Percentiles rank a stretch among this genome's conserved stretches.
Conservation (phyloP, 2,797 vertebrate species). For the Lepus townsendii region DNA sequence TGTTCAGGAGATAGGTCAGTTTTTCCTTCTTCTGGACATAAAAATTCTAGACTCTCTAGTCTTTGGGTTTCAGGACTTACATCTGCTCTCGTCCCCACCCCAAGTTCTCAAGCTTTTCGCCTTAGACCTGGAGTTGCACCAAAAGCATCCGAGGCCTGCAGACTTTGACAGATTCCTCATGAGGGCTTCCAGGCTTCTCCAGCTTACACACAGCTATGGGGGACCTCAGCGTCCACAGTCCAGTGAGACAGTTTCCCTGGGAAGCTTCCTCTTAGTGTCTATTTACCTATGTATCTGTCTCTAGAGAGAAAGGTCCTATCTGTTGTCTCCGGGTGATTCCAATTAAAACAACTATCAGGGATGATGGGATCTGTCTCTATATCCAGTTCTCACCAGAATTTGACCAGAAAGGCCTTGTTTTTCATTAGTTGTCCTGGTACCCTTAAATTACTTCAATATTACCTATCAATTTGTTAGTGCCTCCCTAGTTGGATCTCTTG, state of each 20-base stretch:
- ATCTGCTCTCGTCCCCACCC: accelerated
- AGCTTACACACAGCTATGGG: too few species aligned
- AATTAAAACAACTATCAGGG: background rate
- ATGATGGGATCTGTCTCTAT: background rate
- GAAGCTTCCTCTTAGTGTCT: too few species aligned
- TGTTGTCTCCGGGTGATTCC: too few species aligned
- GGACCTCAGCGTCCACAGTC: too few species aligned
- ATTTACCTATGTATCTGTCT: too few species aligned
- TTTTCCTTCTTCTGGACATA: background rate
- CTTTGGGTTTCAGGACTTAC: background rate
- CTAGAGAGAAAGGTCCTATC: too few species aligned
- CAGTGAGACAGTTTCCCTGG: too few species aligned
- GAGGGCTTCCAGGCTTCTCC: too few species aligned
- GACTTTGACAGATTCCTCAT: too few species aligned
- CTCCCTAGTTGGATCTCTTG: background rate
- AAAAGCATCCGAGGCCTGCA: background rate
- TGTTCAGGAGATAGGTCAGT: background rate
- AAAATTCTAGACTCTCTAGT: background rate
- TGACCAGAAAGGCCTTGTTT: background rate
- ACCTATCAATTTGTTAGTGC: background rate
- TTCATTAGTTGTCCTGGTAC: background rate
- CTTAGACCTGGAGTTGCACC: background rate
- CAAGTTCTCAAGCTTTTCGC: too few species aligned
- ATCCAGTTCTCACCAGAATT: background rate
- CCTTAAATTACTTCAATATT: background rate